Conservation (phyloP, 2,113 vertebrate genomes). For the Oreochromis aureus region DNA sequence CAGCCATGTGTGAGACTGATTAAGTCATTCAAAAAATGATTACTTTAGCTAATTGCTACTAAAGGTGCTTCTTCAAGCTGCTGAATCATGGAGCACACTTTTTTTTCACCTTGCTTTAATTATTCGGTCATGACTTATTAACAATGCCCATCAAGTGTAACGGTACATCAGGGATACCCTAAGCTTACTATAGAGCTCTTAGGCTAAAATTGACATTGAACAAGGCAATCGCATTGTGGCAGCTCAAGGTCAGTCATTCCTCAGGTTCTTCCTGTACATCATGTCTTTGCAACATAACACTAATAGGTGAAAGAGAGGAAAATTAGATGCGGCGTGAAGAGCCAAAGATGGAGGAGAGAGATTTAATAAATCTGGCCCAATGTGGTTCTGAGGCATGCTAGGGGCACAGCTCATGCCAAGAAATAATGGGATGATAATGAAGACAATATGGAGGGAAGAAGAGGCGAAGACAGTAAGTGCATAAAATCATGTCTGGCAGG, state of each 20-base stretch:
- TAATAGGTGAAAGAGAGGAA: neutral
- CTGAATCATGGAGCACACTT: neutral
- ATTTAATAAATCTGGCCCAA: conserved; percentile 34
- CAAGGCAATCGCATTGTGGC: neutral
- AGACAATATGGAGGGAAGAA: neutral
- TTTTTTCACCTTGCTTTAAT: conserved; percentile 4
- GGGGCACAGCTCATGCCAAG: conserved; percentile 11
- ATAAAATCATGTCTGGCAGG: neutral
- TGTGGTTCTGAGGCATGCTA: conserved; percentile 14
- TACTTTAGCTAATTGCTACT: neutral
- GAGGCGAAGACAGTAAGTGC: neutral
- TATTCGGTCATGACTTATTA: conserved; percentile 15
- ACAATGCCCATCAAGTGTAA: neutral
- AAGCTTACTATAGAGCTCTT: neutral
- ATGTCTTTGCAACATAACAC: neutral
- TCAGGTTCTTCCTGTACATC: neutral
- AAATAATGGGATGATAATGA: conserved; percentile 44
- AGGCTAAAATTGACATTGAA: neutral
- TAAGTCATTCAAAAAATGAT: neutral
- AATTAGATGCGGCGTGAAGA: neutral
- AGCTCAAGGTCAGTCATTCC: neutral
- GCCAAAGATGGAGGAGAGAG: conserved; percentile 5
- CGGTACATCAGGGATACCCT: neutral
- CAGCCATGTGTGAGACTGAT: neutral
- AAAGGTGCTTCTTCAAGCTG: neutral